These are phyloP conservation scores for Nyctibius bracteatus DNA, from an alignment of 2,113 vertebrate genomes.

Conservation along the genomic window DNA sequence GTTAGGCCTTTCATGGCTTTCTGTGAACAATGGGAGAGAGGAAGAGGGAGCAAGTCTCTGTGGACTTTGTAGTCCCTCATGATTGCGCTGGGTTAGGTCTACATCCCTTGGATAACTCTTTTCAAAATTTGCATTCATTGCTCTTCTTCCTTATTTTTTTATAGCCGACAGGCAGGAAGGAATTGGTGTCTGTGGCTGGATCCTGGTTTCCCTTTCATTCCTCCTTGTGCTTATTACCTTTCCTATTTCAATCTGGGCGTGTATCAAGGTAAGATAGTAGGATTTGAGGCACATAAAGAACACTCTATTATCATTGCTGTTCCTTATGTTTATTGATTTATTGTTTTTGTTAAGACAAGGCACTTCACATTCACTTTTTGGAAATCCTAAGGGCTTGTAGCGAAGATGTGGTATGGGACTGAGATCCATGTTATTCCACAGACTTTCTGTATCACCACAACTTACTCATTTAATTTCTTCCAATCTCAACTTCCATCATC, in stretches of 20 bases:
- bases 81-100: not conserved
- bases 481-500: not conserved
- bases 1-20: not conserved
- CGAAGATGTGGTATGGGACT: not conserved
- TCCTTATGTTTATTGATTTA: not conserved
- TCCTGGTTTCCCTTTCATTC: slow-evolving; percentile 77
- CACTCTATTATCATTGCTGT: rapidly evolving
- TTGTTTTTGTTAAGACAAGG: not conserved
- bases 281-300: not conserved
- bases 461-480: not conserved
- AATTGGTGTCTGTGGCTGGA: slow-evolving; percentile 80
- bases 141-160: not conserved
- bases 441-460: not conserved
- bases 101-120: not conserved
- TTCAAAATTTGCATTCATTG: not conserved
- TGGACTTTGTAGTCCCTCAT: not conserved
- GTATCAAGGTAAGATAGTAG: slow-evolving; percentile 80
- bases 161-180: slow-evolving; percentile 69
- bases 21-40: rapidly evolving
- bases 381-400: not conserved
- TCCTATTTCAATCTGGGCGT: slow-evolving; percentile 84
- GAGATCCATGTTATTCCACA: not conserved
- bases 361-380: not conserved
- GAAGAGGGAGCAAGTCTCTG: not conserved
- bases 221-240: slow-evolving; percentile 76